These are phyloP conservation scores for Phragmatobia fuliginosa DNA, from an alignment of 2,888 invertebrate genomes.

Conservation along the genomic window DNA sequence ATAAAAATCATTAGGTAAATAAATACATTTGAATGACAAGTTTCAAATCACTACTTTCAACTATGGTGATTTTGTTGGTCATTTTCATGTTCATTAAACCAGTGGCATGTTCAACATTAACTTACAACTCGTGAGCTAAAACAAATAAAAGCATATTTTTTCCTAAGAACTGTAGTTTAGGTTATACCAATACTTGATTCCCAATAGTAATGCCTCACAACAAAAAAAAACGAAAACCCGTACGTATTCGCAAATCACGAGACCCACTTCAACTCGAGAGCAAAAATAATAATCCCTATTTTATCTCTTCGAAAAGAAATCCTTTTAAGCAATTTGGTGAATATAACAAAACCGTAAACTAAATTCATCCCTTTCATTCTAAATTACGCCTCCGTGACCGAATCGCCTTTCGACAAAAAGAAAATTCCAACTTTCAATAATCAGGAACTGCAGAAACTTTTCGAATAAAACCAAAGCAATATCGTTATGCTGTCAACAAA, in stretches of 20 bases:
- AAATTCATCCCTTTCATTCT: constrained; percentile 53
- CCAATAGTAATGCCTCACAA: constrained; percentile 42
- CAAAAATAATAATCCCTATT: constrained; percentile 44
- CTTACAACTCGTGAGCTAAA: not conserved
- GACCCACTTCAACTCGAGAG: constrained; percentile 43
- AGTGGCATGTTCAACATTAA: not conserved
- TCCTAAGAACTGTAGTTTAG: constrained; percentile 31
- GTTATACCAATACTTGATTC: constrained; percentile 37
- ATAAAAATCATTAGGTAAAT: too few relatives aligned
- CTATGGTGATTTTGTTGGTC: not conserved
- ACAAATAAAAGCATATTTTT: constrained; percentile 11
- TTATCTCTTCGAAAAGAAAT: constrained; percentile 38
- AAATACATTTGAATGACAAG: too few relatives aligned
- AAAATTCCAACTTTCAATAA: constrained; percentile 63
- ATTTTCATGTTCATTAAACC: not conserved
- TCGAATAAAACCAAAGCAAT: constrained; percentile 56
- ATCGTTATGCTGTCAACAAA: constrained; percentile 37
- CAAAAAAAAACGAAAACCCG: constrained; percentile 33
- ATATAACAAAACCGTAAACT: constrained; percentile 59
- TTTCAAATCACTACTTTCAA: too few relatives aligned
- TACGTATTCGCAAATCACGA: constrained; percentile 34
- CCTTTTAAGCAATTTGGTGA: constrained; percentile 54
- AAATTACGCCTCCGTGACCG: constrained; percentile 56
- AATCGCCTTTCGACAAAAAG: constrained; percentile 52
- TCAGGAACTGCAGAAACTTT: constrained; percentile 64